Conservation (phyloP, 2,113 vertebrate species). For the Platycercus adscitus region DNA sequence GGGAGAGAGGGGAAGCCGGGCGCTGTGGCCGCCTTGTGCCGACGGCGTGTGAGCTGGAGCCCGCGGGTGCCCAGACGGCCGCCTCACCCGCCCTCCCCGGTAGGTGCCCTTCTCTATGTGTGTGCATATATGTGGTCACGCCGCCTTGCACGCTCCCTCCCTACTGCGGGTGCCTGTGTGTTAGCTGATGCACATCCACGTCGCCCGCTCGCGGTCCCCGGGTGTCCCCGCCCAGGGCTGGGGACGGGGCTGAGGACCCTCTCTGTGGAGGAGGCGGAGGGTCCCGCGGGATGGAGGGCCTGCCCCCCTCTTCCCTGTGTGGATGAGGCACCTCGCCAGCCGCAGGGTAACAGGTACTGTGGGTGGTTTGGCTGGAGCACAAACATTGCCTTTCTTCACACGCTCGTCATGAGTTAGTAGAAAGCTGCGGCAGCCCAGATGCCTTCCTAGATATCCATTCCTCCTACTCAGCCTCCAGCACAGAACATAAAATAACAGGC, state of each 20-base stretch:
- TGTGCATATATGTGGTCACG: accelerated
- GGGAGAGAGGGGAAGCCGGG: not conserved
- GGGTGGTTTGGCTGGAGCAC: not conserved
- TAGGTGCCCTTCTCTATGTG: accelerated
- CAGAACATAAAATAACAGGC: not conserved
- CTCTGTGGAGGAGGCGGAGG: accelerated
- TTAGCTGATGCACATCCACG: accelerated
- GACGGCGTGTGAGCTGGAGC: not conserved
- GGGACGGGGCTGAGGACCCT: not conserved
- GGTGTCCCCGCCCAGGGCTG: not conserved
- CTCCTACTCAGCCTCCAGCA: conserved; percentile 14
- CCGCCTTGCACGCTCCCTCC: not conserved
- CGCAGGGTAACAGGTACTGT: not conserved
- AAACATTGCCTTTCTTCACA: not conserved
- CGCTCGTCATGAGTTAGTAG: not conserved
- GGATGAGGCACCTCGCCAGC: accelerated
- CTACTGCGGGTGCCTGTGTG: not conserved
- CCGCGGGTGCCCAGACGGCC: not conserved
- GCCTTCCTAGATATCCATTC: conserved; percentile 43
- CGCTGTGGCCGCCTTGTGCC: not conserved
- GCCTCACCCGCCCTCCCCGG: not conserved
- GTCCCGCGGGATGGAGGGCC: not conserved
- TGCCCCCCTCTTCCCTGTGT: accelerated
- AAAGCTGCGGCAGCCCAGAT: conserved; percentile 25
- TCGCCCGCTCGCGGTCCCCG: not conserved